These are phyloP conservation scores for Engraulis encrasicolus DNA, from an alignment of 2,113 vertebrate genomes.

Conservation along the genomic window DNA sequence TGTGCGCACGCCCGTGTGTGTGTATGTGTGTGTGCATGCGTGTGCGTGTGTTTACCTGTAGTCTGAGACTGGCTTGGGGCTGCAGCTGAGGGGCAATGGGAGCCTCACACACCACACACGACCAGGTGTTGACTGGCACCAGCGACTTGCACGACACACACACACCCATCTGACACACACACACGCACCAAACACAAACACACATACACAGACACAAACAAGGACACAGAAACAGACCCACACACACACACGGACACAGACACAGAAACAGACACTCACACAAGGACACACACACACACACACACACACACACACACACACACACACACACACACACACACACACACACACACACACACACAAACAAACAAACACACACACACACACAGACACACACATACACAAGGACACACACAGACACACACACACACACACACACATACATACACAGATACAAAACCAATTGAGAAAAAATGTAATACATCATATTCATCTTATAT, in stretches of 20 bases:
- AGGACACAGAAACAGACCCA: not conserved
- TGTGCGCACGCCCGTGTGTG: not conserved
- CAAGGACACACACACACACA: not conserved
- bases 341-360: too few species aligned
- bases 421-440: not conserved
- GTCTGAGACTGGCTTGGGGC: conserved; percentile 66
- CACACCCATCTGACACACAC: conserved; percentile 72
- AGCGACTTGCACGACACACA: conserved; percentile 81
- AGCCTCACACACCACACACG: conserved; percentile 88
- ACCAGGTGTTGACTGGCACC: conserved; percentile 80
- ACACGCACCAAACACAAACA: not conserved
- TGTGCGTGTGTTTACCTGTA: conserved; percentile 75
- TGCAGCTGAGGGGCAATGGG: conserved; percentile 75
- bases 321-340: conserved; percentile 19
- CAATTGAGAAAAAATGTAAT: too few species aligned
- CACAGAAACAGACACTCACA: not conserved
- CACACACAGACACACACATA: too few species aligned
- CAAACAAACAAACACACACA: too few species aligned
- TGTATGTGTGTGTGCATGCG: not conserved
- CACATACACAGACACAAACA: not conserved
- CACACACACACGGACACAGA: not conserved
- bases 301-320: not conserved
- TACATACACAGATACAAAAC: too few species aligned
- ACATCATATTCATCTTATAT: too few species aligned
- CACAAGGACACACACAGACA: too few species aligned